Conservation (phyloP, 2,797 vertebrate species). For the Streptopelia turtur region DNA sequence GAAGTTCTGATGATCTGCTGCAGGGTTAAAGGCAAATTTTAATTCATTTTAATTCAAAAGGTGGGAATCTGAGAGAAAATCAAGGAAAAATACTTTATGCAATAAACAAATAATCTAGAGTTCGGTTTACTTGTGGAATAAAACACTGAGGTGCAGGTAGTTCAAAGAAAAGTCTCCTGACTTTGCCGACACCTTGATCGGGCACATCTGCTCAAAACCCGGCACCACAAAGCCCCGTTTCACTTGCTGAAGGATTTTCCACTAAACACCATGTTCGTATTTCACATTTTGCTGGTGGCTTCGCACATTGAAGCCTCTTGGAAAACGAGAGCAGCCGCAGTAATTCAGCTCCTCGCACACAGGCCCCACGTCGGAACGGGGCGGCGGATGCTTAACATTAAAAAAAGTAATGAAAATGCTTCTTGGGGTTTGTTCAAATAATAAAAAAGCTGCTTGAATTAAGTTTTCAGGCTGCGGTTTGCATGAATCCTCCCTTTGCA, state of each 20-base stretch:
- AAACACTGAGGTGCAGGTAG: neutral
- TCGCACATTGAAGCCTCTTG: neutral
- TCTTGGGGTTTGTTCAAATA: neutral
- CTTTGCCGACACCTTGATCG: too few relatives aligned
- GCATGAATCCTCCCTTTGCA: neutral
- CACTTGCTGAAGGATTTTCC: neutral
- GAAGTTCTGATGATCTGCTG: neutral
- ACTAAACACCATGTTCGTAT: neutral
- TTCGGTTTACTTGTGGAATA: neutral
- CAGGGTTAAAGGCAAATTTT: neutral
- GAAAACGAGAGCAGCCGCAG: neutral
- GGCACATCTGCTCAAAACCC: rapidly evolving
- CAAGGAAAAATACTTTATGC: neutral
- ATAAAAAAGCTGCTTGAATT: neutral
- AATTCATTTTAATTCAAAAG: neutral
- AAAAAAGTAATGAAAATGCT: neutral
- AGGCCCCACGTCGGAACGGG: rapidly evolving
- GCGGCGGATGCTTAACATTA: rapidly evolving
- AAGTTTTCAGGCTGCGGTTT: neutral
- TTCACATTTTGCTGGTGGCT: neutral
- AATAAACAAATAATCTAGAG: neutral
- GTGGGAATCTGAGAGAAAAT: neutral
- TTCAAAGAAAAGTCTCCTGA: neutral
- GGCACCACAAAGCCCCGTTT: rapidly evolving
- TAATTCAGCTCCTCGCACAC: neutral